Percentiles rank a stretch among this genome's conserved stretches.
phyloP scores from a whole-genome alignment of 2,888 invertebrate genomes.

The Microplitis deprimator region DNA sequence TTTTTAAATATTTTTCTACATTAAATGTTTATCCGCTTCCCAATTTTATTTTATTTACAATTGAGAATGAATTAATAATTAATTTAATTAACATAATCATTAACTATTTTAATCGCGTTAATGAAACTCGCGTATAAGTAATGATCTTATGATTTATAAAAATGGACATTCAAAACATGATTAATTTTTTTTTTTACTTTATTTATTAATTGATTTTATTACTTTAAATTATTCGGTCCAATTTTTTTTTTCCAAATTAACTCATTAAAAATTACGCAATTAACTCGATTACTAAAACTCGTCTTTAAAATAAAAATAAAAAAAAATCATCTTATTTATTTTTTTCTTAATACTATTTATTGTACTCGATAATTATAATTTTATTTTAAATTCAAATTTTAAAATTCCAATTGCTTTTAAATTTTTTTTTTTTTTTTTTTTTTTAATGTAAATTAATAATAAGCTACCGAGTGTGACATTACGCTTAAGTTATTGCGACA shows the following conservation, averaged over 20 bases:
- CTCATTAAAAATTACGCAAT: not conserved
- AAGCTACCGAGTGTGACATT: not conserved
- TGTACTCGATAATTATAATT: conserved; percentile 48
- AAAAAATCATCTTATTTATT: conserved; percentile 45
- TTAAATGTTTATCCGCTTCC: conserved; percentile 35
- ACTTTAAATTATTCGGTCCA: too few relatives aligned
- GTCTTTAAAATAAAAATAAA: conserved; percentile 26
- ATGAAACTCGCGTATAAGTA: too few relatives aligned
- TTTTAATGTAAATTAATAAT: not conserved
- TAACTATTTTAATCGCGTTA: not conserved
- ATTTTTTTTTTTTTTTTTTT: not conserved
- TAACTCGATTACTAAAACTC: conserved; percentile 32
- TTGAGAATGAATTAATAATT: conserved; percentile 29
- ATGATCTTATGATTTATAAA: too few relatives aligned
- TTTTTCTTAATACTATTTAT: conserved; percentile 56
- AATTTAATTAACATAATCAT: not conserved
- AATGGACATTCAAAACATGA: not conserved
- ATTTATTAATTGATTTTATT: not conserved
- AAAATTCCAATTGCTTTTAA: not conserved
- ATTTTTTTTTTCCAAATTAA: too few relatives aligned
- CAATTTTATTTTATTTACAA: conserved; percentile 49
- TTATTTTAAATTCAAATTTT: not conserved
- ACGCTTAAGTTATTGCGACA: not conserved
- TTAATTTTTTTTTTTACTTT: not conserved
- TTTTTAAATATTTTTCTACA: conserved; percentile 2